Base-by-base conservation (phyloP, 2,797 vertebrate genomes). In the Hozukius guyotensis region DNA sequence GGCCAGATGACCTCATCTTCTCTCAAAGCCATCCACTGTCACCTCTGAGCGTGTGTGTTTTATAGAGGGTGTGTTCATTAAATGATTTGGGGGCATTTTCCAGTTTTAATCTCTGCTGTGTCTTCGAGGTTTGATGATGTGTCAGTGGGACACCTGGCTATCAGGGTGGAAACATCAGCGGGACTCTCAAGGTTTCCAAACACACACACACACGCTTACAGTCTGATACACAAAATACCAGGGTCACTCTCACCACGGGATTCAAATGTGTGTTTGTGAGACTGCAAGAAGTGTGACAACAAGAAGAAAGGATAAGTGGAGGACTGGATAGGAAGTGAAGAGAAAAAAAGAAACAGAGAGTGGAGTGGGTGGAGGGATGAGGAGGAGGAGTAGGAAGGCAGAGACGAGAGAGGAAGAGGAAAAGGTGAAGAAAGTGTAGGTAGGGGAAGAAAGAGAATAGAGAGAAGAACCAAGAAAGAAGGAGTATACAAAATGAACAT, bases 141-240 rank as follows among this genome's bases (percentile, higher is more conserved):
- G 75, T 83, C 86, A 63, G 89, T 25, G 42, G 78, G 88, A 88
- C 86, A 89, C 80, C 88, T 92, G 91, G 88, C 81, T 85, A 77
- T 90, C 88, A 80, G 85, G 86, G 85, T 83, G 87, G 91, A 85
- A 92, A 92, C 77, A 80, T 84, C 85, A 85, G 79, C 76, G 13
- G 80, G 75, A 64, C 73, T 73, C 61, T 82, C 38, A 16, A 2
- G 64, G 63, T 88, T 86, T 87, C 86, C 80, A 85, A 13, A 75
- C 25, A 67, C 77, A 69, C n/a, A 74, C 36, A 56, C 25, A 56
- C 22, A 38, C 1, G 64, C 34, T 66, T 34, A 49, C 16, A 46
- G 42, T 46, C 46, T 49, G 7, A 52, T 52, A 57, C 25, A 27
- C 55, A 57, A 52, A 20, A 52, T 52, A 9, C 46, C 46, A 52